These are phyloP conservation scores for Pterostichus niger DNA, from an alignment of 2,888 invertebrate genomes.

Conservation along the genomic window DNA sequence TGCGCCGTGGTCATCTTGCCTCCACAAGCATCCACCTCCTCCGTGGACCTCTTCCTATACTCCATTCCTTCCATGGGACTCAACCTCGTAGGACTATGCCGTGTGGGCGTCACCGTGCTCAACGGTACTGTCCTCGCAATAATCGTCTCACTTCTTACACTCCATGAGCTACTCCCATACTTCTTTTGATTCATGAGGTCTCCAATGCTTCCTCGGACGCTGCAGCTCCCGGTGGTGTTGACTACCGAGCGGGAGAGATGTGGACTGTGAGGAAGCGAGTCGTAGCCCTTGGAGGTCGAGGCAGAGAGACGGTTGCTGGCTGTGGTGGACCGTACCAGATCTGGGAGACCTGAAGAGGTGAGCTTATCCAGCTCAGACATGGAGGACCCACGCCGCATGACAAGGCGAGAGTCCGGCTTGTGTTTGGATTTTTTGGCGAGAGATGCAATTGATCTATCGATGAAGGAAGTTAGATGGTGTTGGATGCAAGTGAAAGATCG, in stretches of 20 bases:
- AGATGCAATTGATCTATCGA: conserved; percentile 33
- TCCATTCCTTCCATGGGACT: background rate
- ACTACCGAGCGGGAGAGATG: conserved; percentile 77
- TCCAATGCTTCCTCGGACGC: conserved; percentile 83
- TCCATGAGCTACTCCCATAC: conserved; percentile 86
- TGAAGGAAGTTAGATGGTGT: background rate
- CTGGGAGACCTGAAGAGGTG: conserved; percentile 74
- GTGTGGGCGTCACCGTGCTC: conserved; percentile 83
- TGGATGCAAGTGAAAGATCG: background rate
- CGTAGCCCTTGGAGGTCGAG: conserved; percentile 75
- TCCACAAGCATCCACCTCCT: conserved; percentile 72
- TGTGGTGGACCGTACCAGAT: conserved; percentile 78
- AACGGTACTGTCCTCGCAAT: conserved; percentile 86
- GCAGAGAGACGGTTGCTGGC: conserved; percentile 75
- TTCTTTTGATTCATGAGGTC: conserved; percentile 88
- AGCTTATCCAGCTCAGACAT: conserved; percentile 87
- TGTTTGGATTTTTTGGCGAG: conserved; percentile 67
- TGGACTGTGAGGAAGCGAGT: conserved; percentile 79
- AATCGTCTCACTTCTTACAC: conserved; percentile 85
- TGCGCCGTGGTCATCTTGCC: conserved; percentile 84
- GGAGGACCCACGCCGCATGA: conserved; percentile 85
- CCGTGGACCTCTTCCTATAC: conserved; percentile 33
- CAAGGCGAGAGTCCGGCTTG: conserved; percentile 74
- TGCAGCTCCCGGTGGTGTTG: conserved; percentile 70
- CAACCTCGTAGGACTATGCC: conserved; percentile 71